Conservation (phyloP, 2,888 invertebrate genomes). For the Bursaphelenchus okinawaensis region DNA sequence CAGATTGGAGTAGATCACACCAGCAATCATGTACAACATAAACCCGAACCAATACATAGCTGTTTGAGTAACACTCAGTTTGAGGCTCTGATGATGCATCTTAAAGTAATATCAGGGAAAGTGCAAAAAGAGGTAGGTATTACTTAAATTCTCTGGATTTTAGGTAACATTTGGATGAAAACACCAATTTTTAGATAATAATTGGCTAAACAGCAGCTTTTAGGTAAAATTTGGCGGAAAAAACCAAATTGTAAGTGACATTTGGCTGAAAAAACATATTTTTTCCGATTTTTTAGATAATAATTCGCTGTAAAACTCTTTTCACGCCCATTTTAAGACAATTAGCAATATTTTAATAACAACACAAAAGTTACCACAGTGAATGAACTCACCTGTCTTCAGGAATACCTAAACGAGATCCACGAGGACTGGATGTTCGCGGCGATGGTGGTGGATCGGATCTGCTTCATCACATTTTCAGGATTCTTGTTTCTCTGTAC, state of each 20-base stretch:
- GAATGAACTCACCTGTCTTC: slow-evolving; percentile 9
- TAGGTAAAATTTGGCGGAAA: no score
- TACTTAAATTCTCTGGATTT: no score
- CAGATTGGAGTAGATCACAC: neutral
- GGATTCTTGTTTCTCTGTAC: slow-evolving; percentile 48
- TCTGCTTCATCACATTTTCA: slow-evolving; percentile 52
- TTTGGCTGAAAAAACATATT: no score
- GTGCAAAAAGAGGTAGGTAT: slow-evolving; percentile 54
- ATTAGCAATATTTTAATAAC: neutral
- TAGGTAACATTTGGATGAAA: no score
- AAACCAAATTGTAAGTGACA: no score
- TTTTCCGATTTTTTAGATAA: no score
- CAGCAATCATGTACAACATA: neutral
- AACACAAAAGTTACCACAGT: neutral
- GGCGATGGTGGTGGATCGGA: slow-evolving; percentile 49
- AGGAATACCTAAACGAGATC: slow-evolving; percentile 50
- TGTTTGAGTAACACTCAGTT: slow-evolving; percentile 27
- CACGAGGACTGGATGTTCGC: slow-evolving; percentile 54
- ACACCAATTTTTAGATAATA: no score
- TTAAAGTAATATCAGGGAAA: slow-evolving; percentile 40
- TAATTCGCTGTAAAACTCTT: no score
- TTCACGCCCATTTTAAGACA: neutral
- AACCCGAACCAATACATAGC: neutral
- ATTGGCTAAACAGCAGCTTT: no score
- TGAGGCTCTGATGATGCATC: slow-evolving; percentile 21